Evolutionary conservation across 2,113 vertebrate species (phyloP).

Genomic region (Cottus gobio): DNA sequence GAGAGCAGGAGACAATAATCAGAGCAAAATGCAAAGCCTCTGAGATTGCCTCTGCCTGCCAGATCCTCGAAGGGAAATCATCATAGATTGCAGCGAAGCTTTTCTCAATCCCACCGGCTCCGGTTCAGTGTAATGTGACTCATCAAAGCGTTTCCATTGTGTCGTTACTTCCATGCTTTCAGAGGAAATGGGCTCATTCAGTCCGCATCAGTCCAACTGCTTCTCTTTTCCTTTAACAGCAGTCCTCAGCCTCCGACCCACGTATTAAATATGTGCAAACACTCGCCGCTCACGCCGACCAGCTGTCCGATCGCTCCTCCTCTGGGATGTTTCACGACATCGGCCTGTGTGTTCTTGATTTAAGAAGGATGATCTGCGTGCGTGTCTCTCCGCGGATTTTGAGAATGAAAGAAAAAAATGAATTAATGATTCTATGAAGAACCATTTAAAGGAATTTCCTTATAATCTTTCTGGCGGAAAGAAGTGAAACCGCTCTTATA

Average conservation of each 20-base stretch:
- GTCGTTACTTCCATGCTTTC: constrained; percentile 71
- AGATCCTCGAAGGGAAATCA: constrained; percentile 68
- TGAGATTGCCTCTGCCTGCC: constrained; percentile 58
- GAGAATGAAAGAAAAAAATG: not conserved
- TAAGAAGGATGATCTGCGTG: not conserved
- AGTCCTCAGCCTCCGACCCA: constrained; percentile 15
- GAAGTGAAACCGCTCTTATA: not conserved
- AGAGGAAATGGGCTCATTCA: constrained; percentile 67
- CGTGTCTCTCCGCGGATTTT: not conserved
- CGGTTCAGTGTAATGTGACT: constrained; percentile 63
- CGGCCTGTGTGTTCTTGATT: not conserved
- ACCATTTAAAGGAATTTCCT: not conserved
- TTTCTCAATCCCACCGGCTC: constrained; percentile 53
- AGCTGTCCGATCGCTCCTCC: constrained; percentile 30
- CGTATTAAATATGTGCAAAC: constrained; percentile 61
- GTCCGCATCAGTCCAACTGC: constrained; percentile 45
- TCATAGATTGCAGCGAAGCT: constrained; percentile 58
- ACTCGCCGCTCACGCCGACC: constrained; percentile 42
- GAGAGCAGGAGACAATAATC: constrained; percentile 68
- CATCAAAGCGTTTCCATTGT: constrained; percentile 72
- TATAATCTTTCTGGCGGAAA: not conserved
- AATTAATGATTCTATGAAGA: not conserved
- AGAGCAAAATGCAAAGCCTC: constrained; percentile 58
- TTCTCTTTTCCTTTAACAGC: constrained; percentile 44
- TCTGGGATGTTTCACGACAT: constrained; percentile 2